Evolutionary conservation across 2,888 invertebrate genomes (phyloP).

Genomic region (Aleiodes leptofemur): DNA sequence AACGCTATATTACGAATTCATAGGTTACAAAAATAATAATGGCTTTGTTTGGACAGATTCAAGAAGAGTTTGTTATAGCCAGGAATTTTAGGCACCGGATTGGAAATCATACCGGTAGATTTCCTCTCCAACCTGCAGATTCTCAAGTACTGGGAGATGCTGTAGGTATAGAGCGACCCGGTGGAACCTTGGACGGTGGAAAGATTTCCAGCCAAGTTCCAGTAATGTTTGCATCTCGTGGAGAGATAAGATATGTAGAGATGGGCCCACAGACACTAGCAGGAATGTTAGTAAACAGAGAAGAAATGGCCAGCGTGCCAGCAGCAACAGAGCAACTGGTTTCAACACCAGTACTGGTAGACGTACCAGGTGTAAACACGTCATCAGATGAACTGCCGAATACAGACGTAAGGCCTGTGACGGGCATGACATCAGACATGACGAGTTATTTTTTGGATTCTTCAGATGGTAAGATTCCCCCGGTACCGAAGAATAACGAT

Average conservation of each 20-base stretch:
- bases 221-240: too few relatives aligned
- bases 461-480: too few relatives aligned
- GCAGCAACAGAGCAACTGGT: neutral
- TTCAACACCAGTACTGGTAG: neutral
- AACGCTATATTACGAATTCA: too few relatives aligned
- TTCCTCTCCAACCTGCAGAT: neutral
- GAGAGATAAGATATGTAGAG: neutral
- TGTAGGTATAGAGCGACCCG: neutral
- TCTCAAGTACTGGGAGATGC: neutral
- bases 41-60: neutral
- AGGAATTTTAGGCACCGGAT: neutral
- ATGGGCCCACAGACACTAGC: slow-evolving; percentile 4
- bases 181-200: neutral
- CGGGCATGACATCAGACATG: too few relatives aligned
- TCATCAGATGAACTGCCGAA: neutral
- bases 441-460: too few relatives aligned
- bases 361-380: neutral
- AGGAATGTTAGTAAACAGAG: neutral
- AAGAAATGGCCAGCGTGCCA: slow-evolving; percentile 3
- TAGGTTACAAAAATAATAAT: neutral
- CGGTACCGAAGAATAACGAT: too few relatives aligned
- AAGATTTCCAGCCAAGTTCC: too few relatives aligned
- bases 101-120: neutral
- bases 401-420: neutral
- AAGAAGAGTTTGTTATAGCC: neutral